phyloP scores from a whole-genome alignment of 1,140 invertebrate genomes.

The Acromyrmex heyeri region DNA sequence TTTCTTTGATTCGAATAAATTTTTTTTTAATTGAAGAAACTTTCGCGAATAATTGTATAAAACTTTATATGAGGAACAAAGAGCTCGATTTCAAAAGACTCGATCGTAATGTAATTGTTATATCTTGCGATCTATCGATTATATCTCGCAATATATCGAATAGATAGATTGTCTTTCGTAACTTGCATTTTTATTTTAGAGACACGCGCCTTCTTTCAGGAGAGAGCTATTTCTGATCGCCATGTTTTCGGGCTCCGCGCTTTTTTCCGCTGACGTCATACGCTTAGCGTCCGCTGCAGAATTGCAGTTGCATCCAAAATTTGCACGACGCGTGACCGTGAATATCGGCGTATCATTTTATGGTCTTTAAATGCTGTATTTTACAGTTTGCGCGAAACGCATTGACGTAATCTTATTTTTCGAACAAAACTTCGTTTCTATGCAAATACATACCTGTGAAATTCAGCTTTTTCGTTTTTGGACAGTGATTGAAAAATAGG shows the following conservation, averaged over 20 bases:
- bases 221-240: constrained; percentile 6
- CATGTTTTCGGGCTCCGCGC: neutral
- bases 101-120: neutral
- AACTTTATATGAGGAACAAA: too few species aligned
- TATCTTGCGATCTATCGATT: neutral
- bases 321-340: constrained; percentile 33
- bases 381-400: neutral
- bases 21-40: too few species aligned
- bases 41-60: too few species aligned
- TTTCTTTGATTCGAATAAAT: too few species aligned
- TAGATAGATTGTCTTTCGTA: neutral
- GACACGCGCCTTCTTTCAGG: neutral
- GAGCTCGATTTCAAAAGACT: neutral
- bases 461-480: constrained; percentile 22
- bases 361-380: neutral
- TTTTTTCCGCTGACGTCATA: constrained; percentile 13
- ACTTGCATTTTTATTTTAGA: neutral
- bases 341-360: constrained; percentile 36
- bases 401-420: constrained; percentile 31
- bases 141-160: too few species aligned
- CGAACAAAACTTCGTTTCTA: constrained; percentile 14
- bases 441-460: neutral
- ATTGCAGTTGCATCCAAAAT: constrained; percentile 29
- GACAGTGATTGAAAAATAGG: constrained; percentile 5
- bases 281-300: neutral